Evolutionary conservation across 2,888 invertebrate species (phyloP).

Genomic region (Dynastes tityus): DNA sequence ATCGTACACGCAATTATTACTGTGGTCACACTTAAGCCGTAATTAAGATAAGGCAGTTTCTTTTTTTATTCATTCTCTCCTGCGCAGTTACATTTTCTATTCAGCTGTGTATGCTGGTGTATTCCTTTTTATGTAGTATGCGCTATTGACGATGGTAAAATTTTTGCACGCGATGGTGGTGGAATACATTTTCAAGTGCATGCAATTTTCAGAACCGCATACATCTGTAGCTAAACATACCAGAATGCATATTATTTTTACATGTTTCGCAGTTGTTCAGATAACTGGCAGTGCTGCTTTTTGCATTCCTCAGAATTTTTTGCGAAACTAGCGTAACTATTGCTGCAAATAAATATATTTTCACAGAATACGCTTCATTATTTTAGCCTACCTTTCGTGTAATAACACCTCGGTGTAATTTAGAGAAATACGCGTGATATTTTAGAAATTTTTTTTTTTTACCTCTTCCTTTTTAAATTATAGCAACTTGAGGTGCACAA

Average conservation of each 20-base stretch:
- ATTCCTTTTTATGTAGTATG: conserved; percentile 12
- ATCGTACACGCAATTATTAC: conserved; percentile 45
- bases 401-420: not conserved
- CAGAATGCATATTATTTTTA: conserved; percentile 21
- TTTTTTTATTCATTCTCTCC: not conserved
- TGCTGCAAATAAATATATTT: not conserved
- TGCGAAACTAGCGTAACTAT: conserved; percentile 4
- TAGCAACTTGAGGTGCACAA: no score
- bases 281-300: not conserved
- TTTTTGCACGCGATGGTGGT: conserved; percentile 45
- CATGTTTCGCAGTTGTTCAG: conserved; percentile 9
- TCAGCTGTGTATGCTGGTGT: not conserved
- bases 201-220: conserved; percentile 31
- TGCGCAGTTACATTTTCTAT: conserved; percentile 8
- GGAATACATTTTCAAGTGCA: conserved; percentile 33
- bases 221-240: not conserved
- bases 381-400: not conserved
- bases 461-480: no score
- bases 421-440: not conserved
- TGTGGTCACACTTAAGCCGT: conserved; percentile 43
- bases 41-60: conserved; percentile 42
- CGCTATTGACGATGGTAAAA: conserved; percentile 27
- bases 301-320: not conserved
- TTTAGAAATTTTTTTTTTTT: not conserved
- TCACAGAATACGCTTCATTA: not conserved